Base-by-base conservation (phyloP, 53 echinoderm and acorn worm genomes). In the Stichopus horrens region DNA sequence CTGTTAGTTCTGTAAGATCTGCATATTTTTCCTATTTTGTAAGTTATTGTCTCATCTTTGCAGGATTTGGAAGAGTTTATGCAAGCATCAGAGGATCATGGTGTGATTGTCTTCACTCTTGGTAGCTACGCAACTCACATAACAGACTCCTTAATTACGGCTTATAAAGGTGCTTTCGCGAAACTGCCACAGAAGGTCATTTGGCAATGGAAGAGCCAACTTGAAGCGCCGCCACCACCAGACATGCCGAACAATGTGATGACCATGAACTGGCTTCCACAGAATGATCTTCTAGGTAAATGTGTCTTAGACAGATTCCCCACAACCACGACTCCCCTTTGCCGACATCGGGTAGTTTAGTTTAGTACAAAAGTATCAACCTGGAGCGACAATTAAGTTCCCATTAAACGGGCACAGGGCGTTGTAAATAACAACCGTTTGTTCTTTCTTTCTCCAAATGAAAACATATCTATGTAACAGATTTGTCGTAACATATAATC, bases 151-250 rank as follows among this genome's bases (percentile, higher is more conserved):
- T 21, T 79, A 8, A 68, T 68, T 6, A 54, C n/a, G 5, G 16
- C 58, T 18, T 73, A 79, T 65, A n/a, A 54, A 65, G 80, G 79
- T 11, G 79, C 54, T 11, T 89, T 79, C 53, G 23, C 80, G n/a
- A 79, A 66, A 89, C 16, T 89, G n/a, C 79, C 79, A 37, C 89
- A 89, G 65, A 89, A 79, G 58, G 79, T 89, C 7, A 79, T 89
- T 14, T 89, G 89, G 89, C 63, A 79, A 57, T 58, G 73, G 79
- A 79, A 59, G 58, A 57, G 60, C 18, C 79, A 89, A 63, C n/a
- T n/a, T n/a, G n/a, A 37, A 37, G 37, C 37, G 37, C 7, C 21
- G 7, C 60, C 54, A 13, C 89, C 80, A 6, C 13, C 5, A 10
- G 51, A 52, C 13, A 10, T 65, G 52, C 58, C 79, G 52, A 18